Evolutionary conservation across 2,888 invertebrate genomes (phyloP), one percentile per base, ranked within the genome.

Genomic region (Chaetogeoica ovagalla): DNA sequence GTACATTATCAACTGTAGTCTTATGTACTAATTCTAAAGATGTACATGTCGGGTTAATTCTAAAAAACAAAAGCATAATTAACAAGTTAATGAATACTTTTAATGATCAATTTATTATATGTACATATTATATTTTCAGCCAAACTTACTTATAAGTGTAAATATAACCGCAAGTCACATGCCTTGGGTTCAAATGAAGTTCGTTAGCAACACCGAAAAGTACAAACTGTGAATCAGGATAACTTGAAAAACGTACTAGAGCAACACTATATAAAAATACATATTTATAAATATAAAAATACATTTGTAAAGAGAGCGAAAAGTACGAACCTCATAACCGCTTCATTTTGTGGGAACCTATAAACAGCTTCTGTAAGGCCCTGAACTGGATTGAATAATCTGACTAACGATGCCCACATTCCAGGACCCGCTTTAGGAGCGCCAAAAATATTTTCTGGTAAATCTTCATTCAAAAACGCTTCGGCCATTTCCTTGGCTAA

Each of bases 401-500:
- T 90, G 74, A 98, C 90, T 82, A 93, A 91, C 0, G 94, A 97
- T 0, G 97, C 97, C 98, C 99, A 99, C 90, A 97, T 93, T 6
- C 97, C 97, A 87, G 90, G 87, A 84, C 98, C 98, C 21, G 98
- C 98, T 87, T 98, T 96, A 0, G 98, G 97, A 0, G 98, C 94
- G 0, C 98, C 96, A 87, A 98, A 99, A 0, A 93, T 89, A 85
- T 93, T 93, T 87, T 99, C 98, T 2, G 98, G 96, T 4, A 98
- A 88, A 83, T 97, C 93, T 86, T 98, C 98, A 81, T 94, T 95
- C 2, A 99, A 89, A 85, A 98, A 97, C 11, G 97, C 96, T 84
- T 97, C 96, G 0, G 98, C 98, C 93, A 99, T 96, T 89, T 99
- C 97, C 84, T 94, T 93, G 0, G 98, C 98, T 75, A 98, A 88